A percentile compares a stretch with the other conserved stretches of the same genome.
Evolutionary conservation across 2,113 vertebrate genomes (phyloP).

Genomic region (Paramisgurnus dabryanus): DNA sequence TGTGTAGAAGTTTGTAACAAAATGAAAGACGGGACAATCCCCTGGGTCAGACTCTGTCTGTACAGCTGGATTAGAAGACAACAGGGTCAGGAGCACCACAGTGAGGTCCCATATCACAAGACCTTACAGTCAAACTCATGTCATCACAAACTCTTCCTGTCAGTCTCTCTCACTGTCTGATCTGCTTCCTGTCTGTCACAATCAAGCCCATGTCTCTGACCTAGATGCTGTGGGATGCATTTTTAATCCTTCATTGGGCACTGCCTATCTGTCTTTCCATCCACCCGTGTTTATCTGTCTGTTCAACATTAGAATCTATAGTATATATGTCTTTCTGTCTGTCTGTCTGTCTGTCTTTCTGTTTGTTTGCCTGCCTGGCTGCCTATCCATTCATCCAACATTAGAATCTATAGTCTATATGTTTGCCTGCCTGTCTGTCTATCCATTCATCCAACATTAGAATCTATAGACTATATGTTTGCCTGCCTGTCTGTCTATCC

Average conservation of each 20-base stretch:
- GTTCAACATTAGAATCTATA: too few relatives aligned
- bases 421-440: too few relatives aligned
- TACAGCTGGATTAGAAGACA: conserved; percentile 78
- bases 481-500: too few relatives aligned
- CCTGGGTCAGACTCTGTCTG: conserved; percentile 72
- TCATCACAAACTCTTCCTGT: conserved; percentile 73
- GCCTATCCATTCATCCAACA: too few relatives aligned
- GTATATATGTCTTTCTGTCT: too few relatives aligned
- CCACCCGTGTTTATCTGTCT: too few relatives aligned
- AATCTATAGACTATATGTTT: too few relatives aligned
- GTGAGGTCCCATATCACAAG: conserved; percentile 76
- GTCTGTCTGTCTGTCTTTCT: too few relatives aligned
- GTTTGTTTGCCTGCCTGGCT: too few relatives aligned
- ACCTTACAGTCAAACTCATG: conserved; percentile 73
- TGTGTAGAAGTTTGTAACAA: not conserved
- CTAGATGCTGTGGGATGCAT: conserved; percentile 11
- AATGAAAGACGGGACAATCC: conserved; percentile 74
- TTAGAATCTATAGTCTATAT: too few relatives aligned
- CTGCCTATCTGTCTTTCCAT: conserved; percentile 12
- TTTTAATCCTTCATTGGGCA: conserved; percentile 18
- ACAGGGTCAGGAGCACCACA: conserved; percentile 78
- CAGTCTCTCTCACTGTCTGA: conserved; percentile 59
- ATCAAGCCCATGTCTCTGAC: not conserved
- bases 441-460: too few relatives aligned
- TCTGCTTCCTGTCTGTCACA: conserved; percentile 1